Evolutionary conservation across 92 coral and sea anemone species (phyloP).

Genomic region (Palythoa grandiflora): DNA sequence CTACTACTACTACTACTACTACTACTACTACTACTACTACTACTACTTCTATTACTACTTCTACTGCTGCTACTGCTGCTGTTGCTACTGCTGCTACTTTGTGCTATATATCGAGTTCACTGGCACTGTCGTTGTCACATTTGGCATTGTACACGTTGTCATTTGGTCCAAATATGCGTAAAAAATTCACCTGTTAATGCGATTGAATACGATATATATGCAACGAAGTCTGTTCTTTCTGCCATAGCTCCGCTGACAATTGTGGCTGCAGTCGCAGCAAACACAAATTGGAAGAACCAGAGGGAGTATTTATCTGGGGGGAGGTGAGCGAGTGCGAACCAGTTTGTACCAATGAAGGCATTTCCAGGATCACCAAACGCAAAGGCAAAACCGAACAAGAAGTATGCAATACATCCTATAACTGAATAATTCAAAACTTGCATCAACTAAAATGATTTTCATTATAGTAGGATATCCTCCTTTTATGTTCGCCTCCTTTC

Average conservation of each 20-base stretch:
- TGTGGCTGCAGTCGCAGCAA: conserved; percentile 97
- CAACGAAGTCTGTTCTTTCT: conserved; percentile 92
- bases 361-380: conserved; percentile 82
- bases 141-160: too few relatives aligned
- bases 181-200: conserved; percentile 75
- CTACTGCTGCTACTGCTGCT: too few relatives aligned
- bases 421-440: conserved; percentile 51
- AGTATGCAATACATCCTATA: conserved; percentile 83
- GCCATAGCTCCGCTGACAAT: conserved; percentile 99
- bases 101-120: too few relatives aligned
- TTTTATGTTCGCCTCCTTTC: too few relatives aligned
- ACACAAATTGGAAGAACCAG: conserved; percentile 97
- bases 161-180: too few relatives aligned
- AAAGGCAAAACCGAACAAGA: conserved; percentile 91
- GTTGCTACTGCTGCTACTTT: too few relatives aligned
- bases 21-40: too few relatives aligned
- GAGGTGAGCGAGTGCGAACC: conserved; percentile 72
- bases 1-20: too few relatives aligned
- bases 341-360: conserved; percentile 73
- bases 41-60: too few relatives aligned
- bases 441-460: too few relatives aligned
- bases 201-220: conserved; percentile 83
- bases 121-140: too few relatives aligned
- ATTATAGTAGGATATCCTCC: too few relatives aligned
- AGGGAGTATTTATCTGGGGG: conserved; percentile 58